phyloP scores from a whole-genome alignment of 2,888 invertebrate genomes.

The Tromatobia lineatoria region DNA sequence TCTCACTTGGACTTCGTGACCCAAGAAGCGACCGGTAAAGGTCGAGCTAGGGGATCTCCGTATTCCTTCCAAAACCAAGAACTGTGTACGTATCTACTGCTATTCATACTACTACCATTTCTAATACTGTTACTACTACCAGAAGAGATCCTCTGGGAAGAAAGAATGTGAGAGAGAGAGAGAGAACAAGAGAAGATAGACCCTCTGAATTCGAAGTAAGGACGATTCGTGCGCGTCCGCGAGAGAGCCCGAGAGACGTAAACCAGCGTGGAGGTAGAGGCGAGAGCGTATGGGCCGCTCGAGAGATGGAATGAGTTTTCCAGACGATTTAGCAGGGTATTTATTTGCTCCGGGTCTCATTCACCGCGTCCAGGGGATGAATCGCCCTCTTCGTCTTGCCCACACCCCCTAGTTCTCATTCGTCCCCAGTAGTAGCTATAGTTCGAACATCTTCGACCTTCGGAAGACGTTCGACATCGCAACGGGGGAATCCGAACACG shows the following conservation, averaged over 20 bases:
- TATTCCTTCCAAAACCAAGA: background rate
- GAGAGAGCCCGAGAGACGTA: constrained; percentile 42
- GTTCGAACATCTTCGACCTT: constrained; percentile 54
- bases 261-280: constrained; percentile 6
- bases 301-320: constrained; percentile 81
- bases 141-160: constrained; percentile 21
- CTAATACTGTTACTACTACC: background rate
- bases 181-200: constrained; percentile 48
- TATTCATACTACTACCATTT: background rate
- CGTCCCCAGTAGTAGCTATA: constrained; percentile 33
- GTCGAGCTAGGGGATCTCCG: constrained; percentile 27
- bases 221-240: constrained; percentile 66
- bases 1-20: constrained; percentile 39
- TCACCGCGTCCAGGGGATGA: constrained; percentile 60
- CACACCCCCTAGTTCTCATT: constrained; percentile 6
- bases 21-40: constrained; percentile 34
- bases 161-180: constrained; percentile 38
- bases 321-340: constrained; percentile 81
- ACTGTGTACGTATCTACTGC: background rate
- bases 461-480: constrained; percentile 35
- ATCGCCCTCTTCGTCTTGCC: constrained; percentile 37
- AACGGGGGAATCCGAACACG: constrained; percentile 63
- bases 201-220: constrained; percentile 68
- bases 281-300: constrained; percentile 65
- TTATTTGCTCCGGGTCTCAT: constrained; percentile 76